Evolutionary conservation across 1,140 invertebrate species (phyloP), one percentile per base, ranked within the genome.

Genomic region (Drosophila truncata): DNA sequence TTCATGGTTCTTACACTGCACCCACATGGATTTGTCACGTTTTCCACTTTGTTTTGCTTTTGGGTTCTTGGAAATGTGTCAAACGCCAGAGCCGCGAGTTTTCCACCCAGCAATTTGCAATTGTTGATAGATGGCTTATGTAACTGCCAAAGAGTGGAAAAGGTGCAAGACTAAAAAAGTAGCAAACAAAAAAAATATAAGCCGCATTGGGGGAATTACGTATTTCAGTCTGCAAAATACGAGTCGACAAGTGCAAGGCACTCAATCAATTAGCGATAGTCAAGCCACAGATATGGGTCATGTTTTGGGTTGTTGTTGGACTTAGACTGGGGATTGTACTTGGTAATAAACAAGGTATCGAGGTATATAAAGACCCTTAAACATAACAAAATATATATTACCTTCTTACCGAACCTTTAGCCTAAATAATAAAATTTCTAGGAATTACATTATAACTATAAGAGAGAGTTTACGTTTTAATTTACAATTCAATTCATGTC

Each of bases 231-330:
- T 58, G 52, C 41, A 16, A 23, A 31, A 37, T 47, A 1, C 25
- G 20, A 73, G 67, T 46, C 47, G 46, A 70, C 72, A 76, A 82
- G 73, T 78, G 74, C 67, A 64, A 78, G 79, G 61, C 80, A 82
- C 69, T 82, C 74, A 82, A 82, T 82, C 79, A 82, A 78, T 82
- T 82, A 72, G 67, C 78, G 59, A 61, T 78, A 64, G 46, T 69
- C 37, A 18, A 42, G 39, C 41, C 42, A 20, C 25, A 65, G 18
- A 64, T 29, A 41, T 67, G 59, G 44, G 37, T 31, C 33, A 37
- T 49, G 42, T 67, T 70, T 29, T 67, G 41, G 41, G 16, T 50
- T 50, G 23, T 73, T 73, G 16, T 41, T 27, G 3, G 27, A 5
- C n/a, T 66, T 27, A 31, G 18, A n/a, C 14, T 54, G 14, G 63